A percentile compares a stretch with the other conserved stretches of the same genome.
phyloP scores from a whole-genome alignment of 2,888 invertebrate species.

The Microdon myrmicae region DNA sequence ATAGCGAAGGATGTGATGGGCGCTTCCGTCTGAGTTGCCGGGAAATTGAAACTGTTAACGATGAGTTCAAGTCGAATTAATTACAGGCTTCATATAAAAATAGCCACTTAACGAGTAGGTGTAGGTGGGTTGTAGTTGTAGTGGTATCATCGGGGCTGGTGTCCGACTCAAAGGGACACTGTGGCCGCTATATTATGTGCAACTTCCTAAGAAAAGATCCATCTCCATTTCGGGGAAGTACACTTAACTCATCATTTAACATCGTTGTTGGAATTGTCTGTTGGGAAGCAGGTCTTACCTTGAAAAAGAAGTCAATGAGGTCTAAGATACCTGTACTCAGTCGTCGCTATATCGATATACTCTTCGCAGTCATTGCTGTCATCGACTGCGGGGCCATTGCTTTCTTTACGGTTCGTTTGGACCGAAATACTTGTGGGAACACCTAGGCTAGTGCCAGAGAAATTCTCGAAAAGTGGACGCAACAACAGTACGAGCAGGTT shows the following conservation, averaged over 20 bases:
- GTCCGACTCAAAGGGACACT: no score
- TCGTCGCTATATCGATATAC: conserved; percentile 5
- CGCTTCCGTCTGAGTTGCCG: conserved; percentile 43
- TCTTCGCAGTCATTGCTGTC: not conserved
- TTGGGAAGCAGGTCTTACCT: conserved; percentile 10
- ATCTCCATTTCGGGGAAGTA: conserved; percentile 49
- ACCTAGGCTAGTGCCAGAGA: conserved; percentile 40
- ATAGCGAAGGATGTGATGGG: conserved; percentile 38
- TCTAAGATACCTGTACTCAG: conserved; percentile 16
- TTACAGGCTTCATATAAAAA: conserved; percentile 39
- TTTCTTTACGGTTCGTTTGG: conserved; percentile 8
- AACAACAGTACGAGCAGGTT: conserved; percentile 35
- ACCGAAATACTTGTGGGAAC: conserved; percentile 36
- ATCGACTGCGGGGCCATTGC: conserved; percentile 1
- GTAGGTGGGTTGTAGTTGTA: conserved; percentile 3
- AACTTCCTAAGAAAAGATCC: conserved; percentile 47
- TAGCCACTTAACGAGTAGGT: conserved; percentile 30
- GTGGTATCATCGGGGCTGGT: not conserved
- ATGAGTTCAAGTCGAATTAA: conserved; percentile 40
- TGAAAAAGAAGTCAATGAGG: conserved; percentile 32
- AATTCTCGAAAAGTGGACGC: conserved; percentile 32
- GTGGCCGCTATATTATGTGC: conserved; percentile 28
- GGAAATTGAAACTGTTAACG: conserved; percentile 49
- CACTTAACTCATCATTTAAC: conserved; percentile 51
- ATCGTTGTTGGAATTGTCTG: conserved; percentile 41